Evolutionary conservation across 2,797 vertebrate species (phyloP).

Genomic region (Neosilurus mollespiculum): DNA sequence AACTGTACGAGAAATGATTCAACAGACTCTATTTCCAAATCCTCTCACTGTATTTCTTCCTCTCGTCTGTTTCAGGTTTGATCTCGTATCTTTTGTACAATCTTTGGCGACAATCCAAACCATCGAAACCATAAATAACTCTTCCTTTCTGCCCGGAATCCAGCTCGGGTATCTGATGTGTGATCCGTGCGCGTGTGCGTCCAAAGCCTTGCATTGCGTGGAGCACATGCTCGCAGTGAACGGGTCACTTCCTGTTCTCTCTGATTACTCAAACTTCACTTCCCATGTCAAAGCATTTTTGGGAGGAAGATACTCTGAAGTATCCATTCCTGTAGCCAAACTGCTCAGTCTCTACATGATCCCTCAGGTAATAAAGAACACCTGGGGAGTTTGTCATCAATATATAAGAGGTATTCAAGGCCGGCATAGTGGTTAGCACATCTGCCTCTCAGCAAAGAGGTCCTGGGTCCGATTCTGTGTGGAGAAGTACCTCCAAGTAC

Average conservation of each 20-base stretch:
- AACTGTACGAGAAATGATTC: neutral
- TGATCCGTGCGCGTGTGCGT: constrained; percentile 59
- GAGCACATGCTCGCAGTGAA: constrained; percentile 55
- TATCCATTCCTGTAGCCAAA: constrained; percentile 51
- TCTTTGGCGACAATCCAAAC: constrained; percentile 59
- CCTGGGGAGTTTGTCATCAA: too few relatives aligned
- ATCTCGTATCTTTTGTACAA: constrained; percentile 49
- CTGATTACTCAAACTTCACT: constrained; percentile 50
- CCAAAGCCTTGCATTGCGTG: constrained; percentile 59
- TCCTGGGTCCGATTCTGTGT: too few relatives aligned
- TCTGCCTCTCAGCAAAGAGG: too few relatives aligned
- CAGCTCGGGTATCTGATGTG: constrained; percentile 63
- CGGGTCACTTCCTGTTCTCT: constrained; percentile 20
- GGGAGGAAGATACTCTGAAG: constrained; percentile 50
- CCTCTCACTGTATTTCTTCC: neutral
- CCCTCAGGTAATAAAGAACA: constrained; percentile 43
- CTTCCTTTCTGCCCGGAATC: constrained; percentile 62
- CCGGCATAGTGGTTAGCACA: too few relatives aligned
- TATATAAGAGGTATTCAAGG: too few relatives aligned
- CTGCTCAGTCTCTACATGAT: constrained; percentile 52
- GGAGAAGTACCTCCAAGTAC: too few relatives aligned
- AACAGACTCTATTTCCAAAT: neutral
- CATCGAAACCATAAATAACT: constrained; percentile 64
- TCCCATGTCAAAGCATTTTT: constrained; percentile 39
- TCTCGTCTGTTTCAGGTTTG: constrained; percentile 56